Evolutionary conservation across 2,797 vertebrate genomes (phyloP), one percentile per base, ranked within the genome.

Genomic region (Triplophysa yarkandensis): DNA sequence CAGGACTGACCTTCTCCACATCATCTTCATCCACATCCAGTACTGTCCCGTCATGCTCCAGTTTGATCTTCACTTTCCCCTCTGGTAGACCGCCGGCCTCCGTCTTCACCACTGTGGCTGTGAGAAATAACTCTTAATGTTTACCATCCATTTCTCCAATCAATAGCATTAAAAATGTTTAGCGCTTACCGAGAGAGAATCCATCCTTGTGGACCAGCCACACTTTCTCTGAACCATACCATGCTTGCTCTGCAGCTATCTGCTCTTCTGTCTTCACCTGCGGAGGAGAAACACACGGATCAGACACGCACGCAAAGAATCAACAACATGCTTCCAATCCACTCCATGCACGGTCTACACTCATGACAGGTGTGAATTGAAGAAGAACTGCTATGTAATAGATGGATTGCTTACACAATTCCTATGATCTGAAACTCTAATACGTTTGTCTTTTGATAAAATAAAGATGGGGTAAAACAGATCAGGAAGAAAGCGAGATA

Each of bases 191-290:
- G 81, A 98, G 87, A 39, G 96, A 97, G 88, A 98, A 98, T 71
- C 97, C 97, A 68, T 98, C 94, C 81, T 92, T 95, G 90, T 98
- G 96, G 87, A 97, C 92, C 75, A 99, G 94, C 97, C 97, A 99
- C 86, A 97, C 94, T 76, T 98, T 98, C 84, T 98, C 97, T 0
- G 96, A 95, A 86, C 95, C 96, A 1, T 95, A 96, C 97, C 97
- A 99, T 79, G 93, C 93, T 86, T 98, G 95, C 84, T 99, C 97
- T 0, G 94, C 93, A 0, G 93, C 92, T 0, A 97, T 97, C 91
- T 99, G 95, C 85, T 99, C 96, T 83, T 99, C 97, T 0, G 95
- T 96, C 90, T 98, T 98, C 71, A 95, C 94, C 97, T 99, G 82
- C 8, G 14, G 76, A 81, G 63, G 75, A 81, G 63, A 73, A 70